Evolutionary conservation across 2,888 invertebrate species (phyloP).

Genomic region (Dilophus febrilis): DNA sequence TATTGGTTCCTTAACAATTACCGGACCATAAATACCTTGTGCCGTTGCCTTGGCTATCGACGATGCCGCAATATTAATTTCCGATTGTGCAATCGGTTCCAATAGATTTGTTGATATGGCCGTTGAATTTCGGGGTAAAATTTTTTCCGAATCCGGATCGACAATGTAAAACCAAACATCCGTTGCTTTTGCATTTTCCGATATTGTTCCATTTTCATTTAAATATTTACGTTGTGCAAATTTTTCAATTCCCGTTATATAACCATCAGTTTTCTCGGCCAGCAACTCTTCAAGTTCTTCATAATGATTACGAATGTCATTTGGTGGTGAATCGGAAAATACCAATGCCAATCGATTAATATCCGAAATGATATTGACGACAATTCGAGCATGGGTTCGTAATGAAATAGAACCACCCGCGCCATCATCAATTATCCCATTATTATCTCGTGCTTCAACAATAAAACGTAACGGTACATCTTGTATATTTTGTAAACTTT

Average conservation of each 20-base stretch:
- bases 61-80: constrained; percentile 50
- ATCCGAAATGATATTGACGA: constrained; percentile 55
- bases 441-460: constrained; percentile 40
- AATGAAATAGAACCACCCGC: too few relatives aligned
- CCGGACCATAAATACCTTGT: constrained; percentile 41
- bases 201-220: constrained; percentile 55
- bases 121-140: constrained; percentile 54
- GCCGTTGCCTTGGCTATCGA: constrained; percentile 50
- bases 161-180: constrained; percentile 79
- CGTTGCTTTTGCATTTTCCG: constrained; percentile 51
- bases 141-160: constrained; percentile 58
- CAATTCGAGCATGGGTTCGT: constrained; percentile 24
- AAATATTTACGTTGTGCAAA: constrained; percentile 60
- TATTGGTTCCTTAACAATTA: constrained; percentile 26
- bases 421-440: constrained; percentile 33
- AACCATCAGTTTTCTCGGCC: constrained; percentile 41
- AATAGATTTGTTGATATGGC: constrained; percentile 49
- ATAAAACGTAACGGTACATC: constrained; percentile 56
- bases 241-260: constrained; percentile 67
- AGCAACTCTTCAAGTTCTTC: constrained; percentile 32
- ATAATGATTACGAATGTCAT: constrained; percentile 39
- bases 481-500: constrained; percentile 51
- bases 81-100: constrained; percentile 43
- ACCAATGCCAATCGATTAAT: constrained; percentile 62
- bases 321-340: constrained; percentile 56